Conservation (phyloP, 2,797 vertebrate genomes). For the Anolis apletophallus region DNA sequence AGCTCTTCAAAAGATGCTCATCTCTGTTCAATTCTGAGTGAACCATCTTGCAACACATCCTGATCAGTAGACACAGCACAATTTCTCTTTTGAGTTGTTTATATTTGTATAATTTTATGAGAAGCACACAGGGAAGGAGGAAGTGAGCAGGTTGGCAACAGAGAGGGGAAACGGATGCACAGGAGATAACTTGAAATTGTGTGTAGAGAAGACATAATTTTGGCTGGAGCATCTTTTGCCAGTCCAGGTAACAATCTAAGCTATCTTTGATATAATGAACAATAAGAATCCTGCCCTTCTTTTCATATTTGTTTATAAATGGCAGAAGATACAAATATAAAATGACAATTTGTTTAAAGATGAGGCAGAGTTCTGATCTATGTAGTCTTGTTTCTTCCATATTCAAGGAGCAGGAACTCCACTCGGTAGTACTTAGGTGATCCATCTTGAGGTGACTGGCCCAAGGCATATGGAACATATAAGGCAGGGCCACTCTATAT, state of each 20-base stretch:
- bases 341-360: not conserved
- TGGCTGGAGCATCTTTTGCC: not conserved
- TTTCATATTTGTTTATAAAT: not conserved
- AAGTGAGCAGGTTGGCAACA: not conserved
- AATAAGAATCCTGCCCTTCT: too few relatives aligned
- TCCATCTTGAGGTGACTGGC: too few relatives aligned
- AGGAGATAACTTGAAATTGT: not conserved
- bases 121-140: too few relatives aligned
- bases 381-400: not conserved
- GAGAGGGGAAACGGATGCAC: not conserved
- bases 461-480: too few relatives aligned
- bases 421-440: too few relatives aligned
- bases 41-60: not conserved
- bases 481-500: too few relatives aligned
- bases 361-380: not conserved
- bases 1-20: not conserved
- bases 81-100: not conserved
- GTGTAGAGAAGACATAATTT: not conserved
- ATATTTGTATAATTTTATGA: not conserved
- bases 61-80: not conserved
- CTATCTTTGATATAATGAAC: too few relatives aligned
- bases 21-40: not conserved
- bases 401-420: too few relatives aligned
- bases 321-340: not conserved
- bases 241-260: not conserved